These are phyloP conservation scores for Echeneis naucrates DNA, from an alignment of 2,797 vertebrate species.

Conservation along the genomic window DNA sequence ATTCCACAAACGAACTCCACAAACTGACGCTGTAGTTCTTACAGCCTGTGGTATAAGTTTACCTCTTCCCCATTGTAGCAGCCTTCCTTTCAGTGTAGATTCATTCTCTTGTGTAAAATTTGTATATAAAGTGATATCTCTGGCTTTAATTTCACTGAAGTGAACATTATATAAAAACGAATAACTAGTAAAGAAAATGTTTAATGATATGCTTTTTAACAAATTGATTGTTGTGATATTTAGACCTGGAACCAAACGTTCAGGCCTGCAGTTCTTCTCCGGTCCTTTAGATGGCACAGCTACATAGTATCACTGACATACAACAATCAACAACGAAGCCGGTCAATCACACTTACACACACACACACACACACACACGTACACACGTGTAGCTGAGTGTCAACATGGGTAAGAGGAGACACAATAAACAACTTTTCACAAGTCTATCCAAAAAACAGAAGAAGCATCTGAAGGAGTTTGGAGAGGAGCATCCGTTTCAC, in stretches of 20 bases:
- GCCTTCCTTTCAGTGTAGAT: too few species aligned
- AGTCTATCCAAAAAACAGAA: conserved; percentile 92
- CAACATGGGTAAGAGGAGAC: conserved; percentile 90
- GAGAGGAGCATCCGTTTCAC: conserved; percentile 94
- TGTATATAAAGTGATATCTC: background rate
- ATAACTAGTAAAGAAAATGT: background rate
- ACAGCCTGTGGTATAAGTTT: too few species aligned
- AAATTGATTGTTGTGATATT: background rate
- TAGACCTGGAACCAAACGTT: rapidly evolving
- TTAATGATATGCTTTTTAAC: background rate
- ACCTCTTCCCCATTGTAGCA: too few species aligned
- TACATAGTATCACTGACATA: rapidly evolving
- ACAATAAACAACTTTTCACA: conserved; percentile 73
- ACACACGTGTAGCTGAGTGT: conserved; percentile 55
- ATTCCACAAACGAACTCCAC: too few species aligned
- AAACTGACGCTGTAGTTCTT: too few species aligned
- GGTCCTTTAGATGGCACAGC: conserved; percentile 38
- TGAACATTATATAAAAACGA: too few species aligned
- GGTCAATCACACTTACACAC: too few species aligned
- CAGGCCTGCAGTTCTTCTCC: conserved; percentile 27
- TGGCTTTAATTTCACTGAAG: background rate
- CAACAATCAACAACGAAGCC: background rate
- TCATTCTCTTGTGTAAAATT: background rate
- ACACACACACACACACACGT: rapidly evolving
- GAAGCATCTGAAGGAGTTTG: conserved; percentile 94